Evolutionary conservation across 2,888 invertebrate genomes (phyloP), one percentile per base, ranked within the genome.

Genomic region (Catocala fraxini): DNA sequence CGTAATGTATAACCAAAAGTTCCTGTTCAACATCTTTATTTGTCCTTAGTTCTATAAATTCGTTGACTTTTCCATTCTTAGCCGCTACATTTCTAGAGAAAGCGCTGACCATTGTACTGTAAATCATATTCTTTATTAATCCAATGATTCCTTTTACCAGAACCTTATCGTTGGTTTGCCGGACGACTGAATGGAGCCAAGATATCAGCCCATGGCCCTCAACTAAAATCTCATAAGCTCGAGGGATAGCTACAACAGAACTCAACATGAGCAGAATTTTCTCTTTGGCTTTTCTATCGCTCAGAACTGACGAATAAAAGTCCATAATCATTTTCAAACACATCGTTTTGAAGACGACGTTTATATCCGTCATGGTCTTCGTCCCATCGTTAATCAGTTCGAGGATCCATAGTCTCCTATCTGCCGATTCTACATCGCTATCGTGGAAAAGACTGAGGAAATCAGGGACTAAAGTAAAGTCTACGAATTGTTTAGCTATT

Each of bases 371-470:
- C 76, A 96, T 95, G 0, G 96, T 96, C 80, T 96, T 96, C 45
- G 98, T 94, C 1, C 98, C 98, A 75, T 98, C 96, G 12, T 95
- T 91, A 41, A 99, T 94, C 7, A 98, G 89, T 75, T 96, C 95
- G 9, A 99, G 90, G 42, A 98, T 96, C 96, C 98, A 99, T 34
- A 94, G 90, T 49, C 97, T 94, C 77, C 97, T 96, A 0, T 95
- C 95, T 15, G 95, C 94, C 57, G 95, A 95, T 73, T 97, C 95
- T 0, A 97, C 94, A 59, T 97, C 97, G 9, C 96, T 95, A 67
- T 97, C 98, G 83, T 97, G 97, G 82, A 98, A 97, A 43, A 98
- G 95, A 56, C 97, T 96, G 65, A 98, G 96, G 81, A 98, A 96
- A 84, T 99, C 98, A 0, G 99, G 99, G n/a, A 99, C 96, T 4